Conservation (phyloP, 2,113 vertebrate genomes). For the Hippocampus mohnikei region DNA sequence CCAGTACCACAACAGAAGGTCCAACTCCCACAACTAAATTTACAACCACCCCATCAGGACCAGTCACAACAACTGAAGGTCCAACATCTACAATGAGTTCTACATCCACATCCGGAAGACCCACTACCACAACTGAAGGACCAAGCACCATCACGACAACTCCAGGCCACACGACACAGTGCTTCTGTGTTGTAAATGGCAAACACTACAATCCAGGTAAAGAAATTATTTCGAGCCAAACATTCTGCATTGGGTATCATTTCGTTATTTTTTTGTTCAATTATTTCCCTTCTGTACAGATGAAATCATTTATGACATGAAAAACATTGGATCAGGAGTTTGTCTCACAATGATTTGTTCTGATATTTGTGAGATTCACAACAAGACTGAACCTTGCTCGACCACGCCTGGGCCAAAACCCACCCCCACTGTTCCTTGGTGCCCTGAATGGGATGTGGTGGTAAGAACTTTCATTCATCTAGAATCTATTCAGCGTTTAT, state of each 20-base stretch:
- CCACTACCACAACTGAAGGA: not conserved
- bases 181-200: conserved; percentile 57
- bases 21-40: not conserved
- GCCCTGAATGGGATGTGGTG: conserved; percentile 52
- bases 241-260: not conserved
- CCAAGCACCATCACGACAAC: not conserved
- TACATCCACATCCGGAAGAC: not conserved
- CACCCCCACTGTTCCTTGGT: conserved; percentile 10
- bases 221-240: not conserved
- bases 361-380: conserved; percentile 52
- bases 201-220: conserved; percentile 53
- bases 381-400: conserved; percentile 35
- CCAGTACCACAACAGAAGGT: not conserved
- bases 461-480: conserved; percentile 41
- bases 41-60: not conserved
- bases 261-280: not conserved
- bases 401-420: conserved; percentile 8
- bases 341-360: conserved; percentile 67
- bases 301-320: conserved; percentile 36
- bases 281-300: conserved; percentile 29
- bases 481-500: not conserved
- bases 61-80: not conserved
- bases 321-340: conserved; percentile 53
- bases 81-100: not conserved
- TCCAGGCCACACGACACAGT: conserved; percentile 17